phyloP scores from a whole-genome alignment of 2,888 invertebrate species.

The Ligdia adustata region DNA sequence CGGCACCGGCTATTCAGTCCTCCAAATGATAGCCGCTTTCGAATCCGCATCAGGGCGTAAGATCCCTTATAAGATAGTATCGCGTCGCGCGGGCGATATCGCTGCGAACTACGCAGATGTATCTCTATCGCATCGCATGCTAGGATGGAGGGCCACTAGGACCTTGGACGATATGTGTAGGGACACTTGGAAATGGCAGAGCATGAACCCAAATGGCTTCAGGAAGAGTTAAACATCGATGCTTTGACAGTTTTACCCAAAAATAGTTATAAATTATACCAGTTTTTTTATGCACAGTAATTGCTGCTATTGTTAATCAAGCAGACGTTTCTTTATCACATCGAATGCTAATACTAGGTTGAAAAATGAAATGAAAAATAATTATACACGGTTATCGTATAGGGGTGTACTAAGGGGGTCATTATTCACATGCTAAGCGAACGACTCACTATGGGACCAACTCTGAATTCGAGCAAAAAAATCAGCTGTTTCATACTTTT shows the following conservation, averaged over 20 bases:
- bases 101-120: conserved; percentile 94
- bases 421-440: too few species aligned
- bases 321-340: too few species aligned
- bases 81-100: conserved; percentile 92
- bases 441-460: too few species aligned
- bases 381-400: too few species aligned
- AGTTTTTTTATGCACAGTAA: too few species aligned
- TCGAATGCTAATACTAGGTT: too few species aligned
- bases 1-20: conserved; percentile 92
- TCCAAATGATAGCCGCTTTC: conserved; percentile 93
- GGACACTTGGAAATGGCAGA: conserved; percentile 96
- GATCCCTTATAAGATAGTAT: conserved; percentile 89
- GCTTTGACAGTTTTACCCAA: not conserved
- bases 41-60: conserved; percentile 88
- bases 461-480: too few species aligned
- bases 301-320: too few species aligned
- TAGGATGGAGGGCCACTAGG: conserved; percentile 93
- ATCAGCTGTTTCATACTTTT: too few species aligned
- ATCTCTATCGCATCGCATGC: conserved; percentile 87
- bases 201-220: conserved; percentile 91
- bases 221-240: conserved; percentile 33
- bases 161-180: conserved; percentile 92
- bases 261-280: not conserved
- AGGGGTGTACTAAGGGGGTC: too few species aligned
- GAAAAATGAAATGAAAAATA: too few species aligned